Evolutionary conservation across 2,888 invertebrate genomes (phyloP), one percentile per base, ranked within the genome.

Genomic region (Polydrusus tereticollis): DNA sequence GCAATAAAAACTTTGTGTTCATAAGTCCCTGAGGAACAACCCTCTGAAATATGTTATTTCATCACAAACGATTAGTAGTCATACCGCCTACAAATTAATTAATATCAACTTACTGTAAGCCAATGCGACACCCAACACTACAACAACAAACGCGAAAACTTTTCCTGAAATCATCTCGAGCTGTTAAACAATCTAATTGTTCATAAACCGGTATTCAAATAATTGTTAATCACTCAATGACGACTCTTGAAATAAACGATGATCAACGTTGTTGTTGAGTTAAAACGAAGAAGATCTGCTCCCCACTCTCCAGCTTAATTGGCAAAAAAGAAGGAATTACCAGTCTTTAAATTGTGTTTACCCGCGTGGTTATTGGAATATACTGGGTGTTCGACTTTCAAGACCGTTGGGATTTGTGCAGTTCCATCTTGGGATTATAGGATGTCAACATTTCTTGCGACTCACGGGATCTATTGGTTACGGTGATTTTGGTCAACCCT

Each of bases 291-390:
- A 59, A 23, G 26, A 5, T 26, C 26, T 45, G 5, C 16, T 21
- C 36, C 67, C 72, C 62, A 67, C 26, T 66, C 52, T 21, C 20
- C 21, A 23, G 33, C 23, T 16, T 50, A 21, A 60, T 26, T 47
- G 36, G 21, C 47, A 38, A 65, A 67, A 67, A 62, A 62, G 63
- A 60, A 72, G 72, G 67, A 67, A 67, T 72, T 72, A 67, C 72
- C 67, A 5, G 23, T 45, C 47, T 18, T 59, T 59, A 47, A 47
- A 45, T 52, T 57, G 16, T 72, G 67, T 72, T 72, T 71, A 55
- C 43, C 20, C 6, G 38, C 14, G 26, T 41, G 26, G 45, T 45
- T 63, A 62, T 62, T 62, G 26, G 18, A 1, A 38, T 47, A 33
- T 65, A 70, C 58, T 38, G 70, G 33, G 70, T 70, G 59, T 29